phyloP scores from a whole-genome alignment of 2,113 vertebrate species.

The Emydocephalus ijimae region DNA sequence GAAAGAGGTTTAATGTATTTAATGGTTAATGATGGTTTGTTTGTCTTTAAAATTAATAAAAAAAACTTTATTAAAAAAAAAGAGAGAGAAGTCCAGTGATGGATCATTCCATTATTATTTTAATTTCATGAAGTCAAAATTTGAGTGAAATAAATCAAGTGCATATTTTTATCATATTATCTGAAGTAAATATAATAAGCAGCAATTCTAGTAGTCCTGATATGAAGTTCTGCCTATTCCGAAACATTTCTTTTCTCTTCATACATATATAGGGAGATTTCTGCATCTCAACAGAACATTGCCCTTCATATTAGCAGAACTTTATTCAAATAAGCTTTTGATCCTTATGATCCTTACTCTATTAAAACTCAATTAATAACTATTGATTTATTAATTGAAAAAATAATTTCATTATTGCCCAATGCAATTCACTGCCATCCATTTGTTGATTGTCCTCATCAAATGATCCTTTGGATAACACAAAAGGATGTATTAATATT shows the following conservation, averaged over 20 bases:
- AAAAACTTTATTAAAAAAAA: too few species aligned
- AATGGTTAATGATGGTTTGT: too few species aligned
- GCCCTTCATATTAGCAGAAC: neutral
- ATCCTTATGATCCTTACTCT: neutral
- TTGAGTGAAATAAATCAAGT: neutral
- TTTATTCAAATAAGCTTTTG: neutral
- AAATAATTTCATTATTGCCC: neutral
- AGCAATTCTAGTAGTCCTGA: neutral
- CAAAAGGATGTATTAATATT: neutral
- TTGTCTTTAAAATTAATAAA: too few species aligned
- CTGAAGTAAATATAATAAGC: neutral
- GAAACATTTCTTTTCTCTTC: neutral
- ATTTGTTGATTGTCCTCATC: neutral
- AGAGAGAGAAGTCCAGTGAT: too few species aligned
- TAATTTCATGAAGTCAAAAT: neutral
- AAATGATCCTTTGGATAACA: neutral
- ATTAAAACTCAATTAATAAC: neutral
- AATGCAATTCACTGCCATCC: neutral
- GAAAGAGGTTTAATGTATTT: too few species aligned
- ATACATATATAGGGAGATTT: neutral
- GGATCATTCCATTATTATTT: neutral
- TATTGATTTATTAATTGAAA: neutral
- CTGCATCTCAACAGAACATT: neutral
- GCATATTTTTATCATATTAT: neutral
- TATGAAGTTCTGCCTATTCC: neutral